These are phyloP conservation scores for Sarcophaga bullata DNA, from an alignment of 1,140 invertebrate species.

Conservation along the genomic window DNA sequence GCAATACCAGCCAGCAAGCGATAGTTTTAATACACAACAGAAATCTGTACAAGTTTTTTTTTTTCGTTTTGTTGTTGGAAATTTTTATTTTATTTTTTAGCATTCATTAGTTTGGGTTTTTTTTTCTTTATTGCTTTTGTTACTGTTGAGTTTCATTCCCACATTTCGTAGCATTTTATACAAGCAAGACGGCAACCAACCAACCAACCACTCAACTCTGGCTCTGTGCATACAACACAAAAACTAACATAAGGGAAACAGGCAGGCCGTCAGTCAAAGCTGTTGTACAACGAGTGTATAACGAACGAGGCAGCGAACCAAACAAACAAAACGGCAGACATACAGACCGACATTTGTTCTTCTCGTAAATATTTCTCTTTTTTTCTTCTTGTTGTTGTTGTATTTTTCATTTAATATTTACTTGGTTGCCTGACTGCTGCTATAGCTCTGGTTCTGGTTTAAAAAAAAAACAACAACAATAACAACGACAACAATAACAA, in stretches of 20 bases:
- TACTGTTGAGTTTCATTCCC: constrained; percentile 33
- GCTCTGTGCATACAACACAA: background rate
- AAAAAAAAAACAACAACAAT: background rate
- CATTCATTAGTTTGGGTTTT: constrained; percentile 40
- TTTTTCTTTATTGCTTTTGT: background rate
- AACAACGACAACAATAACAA: background rate
- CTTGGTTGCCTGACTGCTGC: background rate
- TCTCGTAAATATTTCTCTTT: background rate
- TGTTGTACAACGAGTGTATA: constrained; percentile 1
- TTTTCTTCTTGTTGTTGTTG: background rate
- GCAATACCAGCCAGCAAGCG: constrained; percentile 10
- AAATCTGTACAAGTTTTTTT: constrained; percentile 28
- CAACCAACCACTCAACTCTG: background rate
- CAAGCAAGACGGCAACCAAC: background rate
- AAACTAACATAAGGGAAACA: background rate
- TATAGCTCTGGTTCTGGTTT: background rate
- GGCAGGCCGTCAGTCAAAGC: constrained; percentile 29
- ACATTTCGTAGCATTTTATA: constrained; percentile 37
- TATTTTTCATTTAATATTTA: background rate
- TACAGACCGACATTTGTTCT: background rate
- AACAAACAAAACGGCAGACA: background rate
- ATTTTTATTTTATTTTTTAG: constrained; percentile 21
- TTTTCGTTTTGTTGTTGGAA: background rate
- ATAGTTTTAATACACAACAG: constrained; percentile 37
- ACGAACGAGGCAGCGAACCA: background rate